These are phyloP conservation scores for Drosophila prostipennis DNA, from an alignment of 2,888 invertebrate genomes.

Conservation along the genomic window DNA sequence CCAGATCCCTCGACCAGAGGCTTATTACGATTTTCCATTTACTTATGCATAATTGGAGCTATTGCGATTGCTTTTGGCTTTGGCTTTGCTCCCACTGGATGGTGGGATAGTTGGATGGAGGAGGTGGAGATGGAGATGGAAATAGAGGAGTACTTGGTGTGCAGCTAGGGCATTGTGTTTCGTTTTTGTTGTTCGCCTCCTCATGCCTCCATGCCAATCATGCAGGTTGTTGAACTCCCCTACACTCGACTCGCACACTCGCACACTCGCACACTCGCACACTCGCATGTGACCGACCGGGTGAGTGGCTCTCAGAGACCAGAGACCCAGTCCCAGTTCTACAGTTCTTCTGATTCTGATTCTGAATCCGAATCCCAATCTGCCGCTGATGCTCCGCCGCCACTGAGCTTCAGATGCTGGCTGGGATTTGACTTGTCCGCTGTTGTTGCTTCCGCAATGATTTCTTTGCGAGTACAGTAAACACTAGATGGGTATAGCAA, in stretches of 20 bases:
- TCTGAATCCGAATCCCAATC: slow-evolving; percentile 32
- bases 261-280: slow-evolving; percentile 22
- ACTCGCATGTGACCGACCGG: slow-evolving; percentile 71
- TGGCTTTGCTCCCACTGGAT: not conserved
- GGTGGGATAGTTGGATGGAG: not conserved
- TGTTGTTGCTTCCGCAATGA: slow-evolving; percentile 20
- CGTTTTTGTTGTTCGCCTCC: slow-evolving; percentile 24
- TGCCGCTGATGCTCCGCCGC: slow-evolving; percentile 49
- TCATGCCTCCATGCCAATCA: slow-evolving; percentile 54
- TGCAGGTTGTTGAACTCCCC: slow-evolving; percentile 65
- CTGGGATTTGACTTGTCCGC: slow-evolving; percentile 50
- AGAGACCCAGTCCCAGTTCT: slow-evolving; percentile 37
- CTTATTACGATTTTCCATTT: slow-evolving; percentile 18
- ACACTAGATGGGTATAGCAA: not conserved
- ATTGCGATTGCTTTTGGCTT: not conserved
- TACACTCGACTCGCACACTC: slow-evolving; percentile 19
- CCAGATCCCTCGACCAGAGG: slow-evolving; percentile 2
- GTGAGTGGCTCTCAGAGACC: slow-evolving; percentile 70
- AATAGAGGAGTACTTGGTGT: not conserved
- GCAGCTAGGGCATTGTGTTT: slow-evolving; percentile 45
- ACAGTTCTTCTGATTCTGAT: slow-evolving; percentile 29
- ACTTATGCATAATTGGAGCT: slow-evolving; percentile 45
- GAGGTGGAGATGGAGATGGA: not conserved
- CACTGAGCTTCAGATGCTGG: slow-evolving; percentile 23
- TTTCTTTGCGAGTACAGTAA: slow-evolving; percentile 16